Conservation (phyloP, 2,888 invertebrate genomes). For the Cryptophagus acutangulus region DNA sequence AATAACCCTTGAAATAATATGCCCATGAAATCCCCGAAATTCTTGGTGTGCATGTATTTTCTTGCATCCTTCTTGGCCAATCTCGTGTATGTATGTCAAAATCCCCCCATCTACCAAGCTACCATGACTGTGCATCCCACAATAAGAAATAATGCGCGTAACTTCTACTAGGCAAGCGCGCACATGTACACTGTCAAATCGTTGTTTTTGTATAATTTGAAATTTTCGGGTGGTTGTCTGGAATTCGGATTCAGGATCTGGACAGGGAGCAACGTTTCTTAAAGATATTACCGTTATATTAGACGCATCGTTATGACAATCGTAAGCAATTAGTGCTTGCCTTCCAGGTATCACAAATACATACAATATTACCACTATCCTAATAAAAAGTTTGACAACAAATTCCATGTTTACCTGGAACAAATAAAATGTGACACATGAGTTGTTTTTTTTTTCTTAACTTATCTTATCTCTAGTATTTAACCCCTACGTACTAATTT, state of each 20-base stretch:
- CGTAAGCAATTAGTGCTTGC: too few species aligned
- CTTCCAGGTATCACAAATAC: too few species aligned
- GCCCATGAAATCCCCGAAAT: not conserved
- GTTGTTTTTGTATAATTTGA: constrained; percentile 12
- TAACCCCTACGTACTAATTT: too few species aligned
- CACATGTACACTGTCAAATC: constrained; percentile 9
- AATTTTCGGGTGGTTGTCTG: not conserved
- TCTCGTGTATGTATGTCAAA: constrained; percentile 11
- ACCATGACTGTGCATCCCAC: constrained; percentile 19
- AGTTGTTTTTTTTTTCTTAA: too few species aligned
- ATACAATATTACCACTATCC: too few species aligned
- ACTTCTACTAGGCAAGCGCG: constrained; percentile 20
- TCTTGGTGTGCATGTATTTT: constrained; percentile 9
- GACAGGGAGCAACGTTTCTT: constrained; percentile 13
- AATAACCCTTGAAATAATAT: constrained; percentile 11
- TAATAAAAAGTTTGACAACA: too few species aligned
- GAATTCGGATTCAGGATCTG: constrained; percentile 9
- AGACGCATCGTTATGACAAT: not conserved
- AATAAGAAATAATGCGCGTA: constrained; percentile 12
- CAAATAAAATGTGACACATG: too few species aligned
- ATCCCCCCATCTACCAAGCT: constrained; percentile 17
- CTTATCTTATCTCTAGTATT: too few species aligned
- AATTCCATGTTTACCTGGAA: too few species aligned
- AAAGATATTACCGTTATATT: constrained; percentile 1
- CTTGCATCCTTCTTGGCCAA: constrained; percentile 17